Base-by-base conservation (phyloP, 2,888 invertebrate genomes). In the Drosophila borborema region DNA sequence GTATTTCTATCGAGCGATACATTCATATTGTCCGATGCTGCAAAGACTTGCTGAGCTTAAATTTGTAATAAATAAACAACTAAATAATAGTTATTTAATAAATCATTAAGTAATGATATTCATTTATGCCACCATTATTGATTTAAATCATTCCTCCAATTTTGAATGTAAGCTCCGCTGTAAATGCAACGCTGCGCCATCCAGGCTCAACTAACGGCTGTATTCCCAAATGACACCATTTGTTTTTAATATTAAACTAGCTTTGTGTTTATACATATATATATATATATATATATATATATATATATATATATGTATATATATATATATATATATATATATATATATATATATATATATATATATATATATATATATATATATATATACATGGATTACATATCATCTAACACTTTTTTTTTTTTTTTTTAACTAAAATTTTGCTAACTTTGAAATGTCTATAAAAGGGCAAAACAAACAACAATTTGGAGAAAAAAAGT, bases 131-230 rank as follows among this genome's bases (percentile, higher is more conserved):
- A 8, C 14, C 5, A 59, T n/a, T 2, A 7, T n/a, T 23, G 23
- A 43, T 23, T 20, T 23, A 0, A 3, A 7, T 8, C 41, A 14
- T 4, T 55, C 5, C 20, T 34, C 10, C 7, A 0, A 8, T 14
- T 8, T 18, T 14, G 3, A 16, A 4, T 2, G 7, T 18, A 28
- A 8, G 0, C 0, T 40, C 0, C 23, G 14, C 14, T 38, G 4
- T 2, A 38, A 59, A 36, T 58, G 23, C 36, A 46, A 23, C 58
- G 23, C 58, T 58, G 34, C n/a, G 28, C 14, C n/a, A 12, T 28
- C 4, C 31, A 28, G 7, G 0, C 3, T 36, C 46, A 18, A 5
- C 6, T 48, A 59, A 59, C 59, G 59, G 46, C n/a, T 18, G 3
- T 28, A 38, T 59, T 59, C 38, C 59, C 46, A 14, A 20, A 46